A percentile compares a stretch with the other conserved stretches of the same genome.
phyloP scores from a whole-genome alignment of 2,888 invertebrate genomes.

The Drosophila koepferae region DNA sequence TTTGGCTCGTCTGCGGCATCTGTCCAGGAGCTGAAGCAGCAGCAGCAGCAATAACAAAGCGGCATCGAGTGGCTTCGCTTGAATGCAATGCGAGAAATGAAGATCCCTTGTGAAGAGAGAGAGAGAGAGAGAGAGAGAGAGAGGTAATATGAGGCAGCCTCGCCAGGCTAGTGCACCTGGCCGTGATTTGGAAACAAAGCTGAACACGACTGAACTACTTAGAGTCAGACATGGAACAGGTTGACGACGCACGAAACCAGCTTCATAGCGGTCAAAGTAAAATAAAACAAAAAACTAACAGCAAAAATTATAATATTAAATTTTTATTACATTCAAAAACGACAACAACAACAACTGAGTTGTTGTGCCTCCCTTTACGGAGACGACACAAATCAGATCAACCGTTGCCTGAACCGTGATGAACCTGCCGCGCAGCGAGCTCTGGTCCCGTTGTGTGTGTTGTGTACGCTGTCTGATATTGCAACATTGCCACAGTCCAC shows the following conservation, averaged over 20 bases:
- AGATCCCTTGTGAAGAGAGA: conserved; percentile 38
- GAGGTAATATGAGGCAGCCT: conserved; percentile 25
- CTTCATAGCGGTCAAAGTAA: conserved; percentile 29
- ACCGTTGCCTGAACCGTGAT: conserved; percentile 63
- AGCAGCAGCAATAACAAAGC: conserved; percentile 27
- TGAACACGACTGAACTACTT: conserved; percentile 43
- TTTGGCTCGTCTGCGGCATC: conserved; percentile 60
- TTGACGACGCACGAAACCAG: conserved; percentile 47
- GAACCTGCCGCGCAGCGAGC: conserved; percentile 65
- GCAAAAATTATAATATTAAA: conserved; percentile 64
- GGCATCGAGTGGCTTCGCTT: conserved; percentile 48
- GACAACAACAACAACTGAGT: background rate
- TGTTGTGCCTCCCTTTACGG: conserved; percentile 23
- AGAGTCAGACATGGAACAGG: conserved; percentile 45
- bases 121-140: conserved; percentile 5
- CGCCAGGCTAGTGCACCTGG: conserved; percentile 57
- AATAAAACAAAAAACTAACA: conserved; percentile 37
- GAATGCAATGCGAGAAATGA: conserved; percentile 63
- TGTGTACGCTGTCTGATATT: conserved; percentile 44
- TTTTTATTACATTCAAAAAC: conserved; percentile 46
- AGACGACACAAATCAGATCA: conserved; percentile 72
- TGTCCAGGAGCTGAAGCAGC: conserved; percentile 37
- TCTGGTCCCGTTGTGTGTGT: conserved; percentile 59
- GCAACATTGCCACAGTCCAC: conserved; percentile 55
- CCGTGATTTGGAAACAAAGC: conserved; percentile 54